Evolutionary conservation across 2,113 vertebrate species (phyloP).

Genomic region (Fulica atra): DNA sequence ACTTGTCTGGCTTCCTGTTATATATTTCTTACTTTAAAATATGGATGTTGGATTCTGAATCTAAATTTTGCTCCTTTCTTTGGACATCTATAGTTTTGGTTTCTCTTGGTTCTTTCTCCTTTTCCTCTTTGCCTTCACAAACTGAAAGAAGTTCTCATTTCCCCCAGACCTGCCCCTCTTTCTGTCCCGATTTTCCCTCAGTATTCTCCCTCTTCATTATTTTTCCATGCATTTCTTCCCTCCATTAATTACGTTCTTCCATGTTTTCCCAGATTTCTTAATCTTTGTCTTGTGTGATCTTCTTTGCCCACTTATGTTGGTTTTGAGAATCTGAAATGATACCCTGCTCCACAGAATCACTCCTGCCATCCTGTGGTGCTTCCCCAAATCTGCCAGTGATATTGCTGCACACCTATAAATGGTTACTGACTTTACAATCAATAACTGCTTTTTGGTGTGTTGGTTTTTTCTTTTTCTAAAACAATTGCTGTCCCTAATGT

Average conservation of each 20-base stretch:
- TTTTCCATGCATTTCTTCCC: background rate
- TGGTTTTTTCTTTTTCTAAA: background rate
- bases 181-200: background rate
- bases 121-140: background rate
- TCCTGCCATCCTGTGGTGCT: background rate
- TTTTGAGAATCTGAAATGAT: background rate
- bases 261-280: background rate
- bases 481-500: background rate
- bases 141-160: background rate
- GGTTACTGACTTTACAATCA: background rate
- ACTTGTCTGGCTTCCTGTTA: background rate
- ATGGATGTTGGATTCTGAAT: slow-evolving; percentile 5
- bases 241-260: background rate
- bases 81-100: background rate
- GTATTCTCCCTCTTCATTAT: background rate
- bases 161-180: background rate
- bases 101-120: background rate
- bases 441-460: background rate
- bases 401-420: background rate
- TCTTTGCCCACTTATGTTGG: background rate
- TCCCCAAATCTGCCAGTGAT: background rate
- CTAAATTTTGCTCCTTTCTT: slow-evolving; percentile 3
- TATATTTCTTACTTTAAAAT: slow-evolving; percentile 23
- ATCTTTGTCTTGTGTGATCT: background rate
- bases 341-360: background rate